Evolutionary conservation across 1,140 invertebrate genomes (phyloP).

Genomic region (Steinernema khuongi): DNA sequence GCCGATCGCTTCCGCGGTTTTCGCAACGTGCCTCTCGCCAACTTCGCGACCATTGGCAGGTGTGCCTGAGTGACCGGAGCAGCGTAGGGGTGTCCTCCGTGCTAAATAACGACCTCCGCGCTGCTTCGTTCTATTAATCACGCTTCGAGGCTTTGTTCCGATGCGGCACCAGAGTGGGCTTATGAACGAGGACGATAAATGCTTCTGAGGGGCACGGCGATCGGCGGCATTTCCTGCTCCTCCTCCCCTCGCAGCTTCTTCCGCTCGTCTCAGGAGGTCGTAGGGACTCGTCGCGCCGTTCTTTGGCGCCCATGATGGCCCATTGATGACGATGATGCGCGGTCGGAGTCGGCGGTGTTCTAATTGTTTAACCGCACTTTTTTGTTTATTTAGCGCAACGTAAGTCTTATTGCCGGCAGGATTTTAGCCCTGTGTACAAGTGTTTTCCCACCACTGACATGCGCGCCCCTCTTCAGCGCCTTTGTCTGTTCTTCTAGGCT

Average conservation of each 20-base stretch:
- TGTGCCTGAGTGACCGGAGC: not conserved
- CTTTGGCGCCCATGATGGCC: not conserved
- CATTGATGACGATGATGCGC: not conserved
- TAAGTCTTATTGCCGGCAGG: not conserved
- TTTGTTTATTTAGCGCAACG: constrained; percentile 6
- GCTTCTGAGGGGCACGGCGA: not conserved
- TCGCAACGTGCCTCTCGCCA: not conserved
- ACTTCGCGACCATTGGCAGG: not conserved
- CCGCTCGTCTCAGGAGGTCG: not conserved
- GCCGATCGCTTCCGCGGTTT: not conserved
- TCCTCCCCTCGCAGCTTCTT: not conserved
- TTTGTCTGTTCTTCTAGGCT: not conserved
- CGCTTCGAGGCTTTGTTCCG: constrained; percentile 4
- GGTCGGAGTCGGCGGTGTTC: not conserved
- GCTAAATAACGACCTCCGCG: constrained; percentile 9
- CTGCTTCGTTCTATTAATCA: not conserved
- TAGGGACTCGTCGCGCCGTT: not conserved
- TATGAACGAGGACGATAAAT: constrained; percentile 7
- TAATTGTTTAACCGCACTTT: constrained; percentile 12
- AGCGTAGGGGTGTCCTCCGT: not conserved
- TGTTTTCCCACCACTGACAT: not conserved
- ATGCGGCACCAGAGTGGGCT: not conserved
- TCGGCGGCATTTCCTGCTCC: not conserved
- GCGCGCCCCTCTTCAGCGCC: not conserved
- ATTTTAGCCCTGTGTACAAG: not conserved